Conservation (phyloP, 2,888 invertebrate genomes). For the Biston betularia region DNA sequence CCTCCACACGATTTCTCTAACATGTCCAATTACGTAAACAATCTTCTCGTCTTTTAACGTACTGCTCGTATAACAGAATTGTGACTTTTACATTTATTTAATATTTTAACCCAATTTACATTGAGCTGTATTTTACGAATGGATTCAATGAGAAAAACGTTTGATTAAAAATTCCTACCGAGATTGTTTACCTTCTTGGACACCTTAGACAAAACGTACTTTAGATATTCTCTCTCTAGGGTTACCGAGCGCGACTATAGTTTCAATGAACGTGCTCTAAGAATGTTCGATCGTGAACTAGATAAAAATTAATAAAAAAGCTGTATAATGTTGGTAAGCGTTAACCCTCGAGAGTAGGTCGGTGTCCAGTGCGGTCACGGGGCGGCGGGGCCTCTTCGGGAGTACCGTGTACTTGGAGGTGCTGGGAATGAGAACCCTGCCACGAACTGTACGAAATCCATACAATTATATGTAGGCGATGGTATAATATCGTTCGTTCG, state of each 20-base stretch:
- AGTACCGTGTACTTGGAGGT: slow-evolving; percentile 9
- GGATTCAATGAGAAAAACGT: too few relatives aligned
- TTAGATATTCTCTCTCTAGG: slow-evolving; percentile 33
- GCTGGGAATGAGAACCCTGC: slow-evolving; percentile 19
- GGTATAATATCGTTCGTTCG: slow-evolving; percentile 39
- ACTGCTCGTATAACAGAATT: too few relatives aligned
- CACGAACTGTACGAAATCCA: background rate
- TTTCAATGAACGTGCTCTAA: slow-evolving; percentile 21
- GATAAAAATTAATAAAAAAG: slow-evolving; percentile 33
- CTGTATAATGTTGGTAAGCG: slow-evolving; percentile 35
- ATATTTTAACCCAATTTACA: too few relatives aligned
- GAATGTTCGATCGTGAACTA: slow-evolving; percentile 25
- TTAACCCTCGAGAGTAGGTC: slow-evolving; percentile 45
- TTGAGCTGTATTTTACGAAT: too few relatives aligned
- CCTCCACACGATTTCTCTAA: too few relatives aligned
- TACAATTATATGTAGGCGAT: background rate
- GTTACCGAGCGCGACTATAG: slow-evolving; percentile 9
- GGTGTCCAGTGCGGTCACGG: slow-evolving; percentile 49
- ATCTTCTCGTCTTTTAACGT: too few relatives aligned
- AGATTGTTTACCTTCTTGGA: too few relatives aligned
- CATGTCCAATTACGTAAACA: too few relatives aligned
- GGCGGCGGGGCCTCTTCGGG: slow-evolving; percentile 31
- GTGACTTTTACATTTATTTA: too few relatives aligned
- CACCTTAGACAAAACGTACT: background rate
- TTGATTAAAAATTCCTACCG: background rate